Conservation (phyloP, 1,140 invertebrate species). For the Cherax quadricarinatus region DNA sequence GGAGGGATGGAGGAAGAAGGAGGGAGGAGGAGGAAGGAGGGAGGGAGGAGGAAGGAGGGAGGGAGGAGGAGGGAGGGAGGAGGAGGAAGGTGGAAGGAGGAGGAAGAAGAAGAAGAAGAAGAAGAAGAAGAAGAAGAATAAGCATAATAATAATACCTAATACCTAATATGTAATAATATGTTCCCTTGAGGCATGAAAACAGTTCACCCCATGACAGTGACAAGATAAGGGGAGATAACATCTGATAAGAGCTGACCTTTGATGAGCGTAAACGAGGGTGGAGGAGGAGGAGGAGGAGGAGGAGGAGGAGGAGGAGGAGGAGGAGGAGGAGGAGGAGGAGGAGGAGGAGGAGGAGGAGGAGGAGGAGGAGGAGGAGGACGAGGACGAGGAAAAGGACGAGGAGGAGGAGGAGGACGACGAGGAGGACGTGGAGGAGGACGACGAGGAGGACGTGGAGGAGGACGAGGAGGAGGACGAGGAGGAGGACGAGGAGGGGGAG, state of each 20-base stretch:
- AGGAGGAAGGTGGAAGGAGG: background rate
- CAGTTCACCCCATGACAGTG: too few species aligned
- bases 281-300: background rate
- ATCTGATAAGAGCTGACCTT: too few species aligned
- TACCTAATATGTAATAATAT: background rate
- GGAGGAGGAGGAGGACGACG: background rate
- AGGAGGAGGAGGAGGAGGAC: background rate
- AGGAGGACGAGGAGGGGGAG: too few species aligned
- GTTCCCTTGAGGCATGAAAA: too few species aligned
- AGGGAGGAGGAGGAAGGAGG: too few species aligned
- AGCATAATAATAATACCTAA: too few species aligned
- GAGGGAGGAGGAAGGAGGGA: background rate
- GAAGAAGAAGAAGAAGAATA: background rate
- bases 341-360: background rate
- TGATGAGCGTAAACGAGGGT: too few species aligned
- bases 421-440: background rate
- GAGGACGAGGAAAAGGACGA: background rate
- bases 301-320: background rate
- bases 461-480: background rate
- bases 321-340: background rate
- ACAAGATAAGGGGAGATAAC: too few species aligned
- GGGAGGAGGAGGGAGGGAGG: background rate
- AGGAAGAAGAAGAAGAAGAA: constrained; percentile 1
- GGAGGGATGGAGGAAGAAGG: too few species aligned
- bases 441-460: background rate